Base-by-base conservation (phyloP, 2,113 vertebrate species). In the Bagarius yarrelli region DNA sequence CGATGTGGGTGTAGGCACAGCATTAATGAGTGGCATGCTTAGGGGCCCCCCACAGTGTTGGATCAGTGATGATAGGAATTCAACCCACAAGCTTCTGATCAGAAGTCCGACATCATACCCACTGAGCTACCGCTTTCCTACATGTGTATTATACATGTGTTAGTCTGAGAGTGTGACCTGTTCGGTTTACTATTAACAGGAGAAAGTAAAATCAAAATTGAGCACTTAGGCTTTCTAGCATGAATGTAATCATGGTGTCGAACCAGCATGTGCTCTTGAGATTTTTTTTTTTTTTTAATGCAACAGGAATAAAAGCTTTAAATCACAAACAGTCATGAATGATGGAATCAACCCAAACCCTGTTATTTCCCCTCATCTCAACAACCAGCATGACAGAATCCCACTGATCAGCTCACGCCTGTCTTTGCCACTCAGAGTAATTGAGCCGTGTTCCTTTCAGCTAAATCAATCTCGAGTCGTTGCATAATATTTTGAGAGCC, bases 381-480 rank as follows among this genome's bases (percentile, higher is more conserved):
- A 79, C 71, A 75, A 66, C 69, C 60, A 69, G 61, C 77, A 71
- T 55, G 60, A 64, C 81, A 60, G n/a, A 14, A 32, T 66, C 36
- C 40, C 67, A 57, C 70, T 78, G 63, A 36, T 63, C 67, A 81
- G 67, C 52, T 74, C 81, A 27, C 64, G 72, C 75, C 74, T 76
- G 84, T 83, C 79, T 81, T 63, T 63, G 67, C 34, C 21, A 76
- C 27, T 52, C 61, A n/a, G 55, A 53, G 60, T 73, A 83, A 72
- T 75, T 79, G 78, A 55, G 80, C 71, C 61, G 14, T 16, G 36
- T 75, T 85, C 80, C 73, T 75, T 52, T 87, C 86, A 86, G 88
- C 86, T 88, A 89, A 92, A 90, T 89, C 91, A 90, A 88, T 90
- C 85, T 83, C 74, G 44, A 52, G 82, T 66, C 57, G 25, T 91